Conservation (phyloP, 2,888 invertebrate genomes). For the Oscheius sp. region DNA sequence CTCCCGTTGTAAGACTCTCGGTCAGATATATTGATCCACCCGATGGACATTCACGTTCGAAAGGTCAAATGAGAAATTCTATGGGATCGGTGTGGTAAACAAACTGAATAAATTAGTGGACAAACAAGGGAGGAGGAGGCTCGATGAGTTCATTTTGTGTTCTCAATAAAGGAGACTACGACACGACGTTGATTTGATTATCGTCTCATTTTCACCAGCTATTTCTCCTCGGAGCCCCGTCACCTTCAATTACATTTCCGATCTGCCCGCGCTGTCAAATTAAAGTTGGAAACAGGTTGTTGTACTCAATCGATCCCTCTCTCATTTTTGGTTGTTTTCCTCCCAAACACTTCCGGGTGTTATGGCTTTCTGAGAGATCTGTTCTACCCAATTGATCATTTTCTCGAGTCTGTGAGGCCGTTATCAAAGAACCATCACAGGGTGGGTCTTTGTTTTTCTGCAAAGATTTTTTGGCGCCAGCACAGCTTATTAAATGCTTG, state of each 20-base stretch:
- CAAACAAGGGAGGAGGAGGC: too few species aligned
- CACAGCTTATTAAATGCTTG: too few species aligned
- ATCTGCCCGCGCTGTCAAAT: constrained; percentile 9
- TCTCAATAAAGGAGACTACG: neutral
- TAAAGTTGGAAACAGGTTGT: constrained; percentile 14
- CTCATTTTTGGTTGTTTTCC: neutral
- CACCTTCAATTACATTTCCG: constrained; percentile 19
- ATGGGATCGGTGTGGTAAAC: too few species aligned
- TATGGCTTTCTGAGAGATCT: too few species aligned
- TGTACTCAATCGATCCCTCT: neutral
- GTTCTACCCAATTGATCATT: too few species aligned
- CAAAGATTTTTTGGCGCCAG: too few species aligned
- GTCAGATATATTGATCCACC: constrained; percentile 2
- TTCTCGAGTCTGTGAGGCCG: too few species aligned
- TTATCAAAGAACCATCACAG: too few species aligned
- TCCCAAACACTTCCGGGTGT: too few species aligned
- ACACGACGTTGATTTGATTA: neutral
- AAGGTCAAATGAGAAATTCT: too few species aligned
- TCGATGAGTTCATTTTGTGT: neutral
- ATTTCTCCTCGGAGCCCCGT: neutral
- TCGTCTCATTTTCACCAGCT: neutral
- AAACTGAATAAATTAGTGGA: too few species aligned
- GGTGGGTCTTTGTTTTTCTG: too few species aligned
- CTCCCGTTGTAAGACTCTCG: neutral
- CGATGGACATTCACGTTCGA: constrained; percentile 3